Percentiles rank a stretch among this genome's conserved stretches.
Evolutionary conservation across 30 jellyfish, hydroid and myxozoan species (phyloP).

Genomic region (Aurelia aurita): DNA sequence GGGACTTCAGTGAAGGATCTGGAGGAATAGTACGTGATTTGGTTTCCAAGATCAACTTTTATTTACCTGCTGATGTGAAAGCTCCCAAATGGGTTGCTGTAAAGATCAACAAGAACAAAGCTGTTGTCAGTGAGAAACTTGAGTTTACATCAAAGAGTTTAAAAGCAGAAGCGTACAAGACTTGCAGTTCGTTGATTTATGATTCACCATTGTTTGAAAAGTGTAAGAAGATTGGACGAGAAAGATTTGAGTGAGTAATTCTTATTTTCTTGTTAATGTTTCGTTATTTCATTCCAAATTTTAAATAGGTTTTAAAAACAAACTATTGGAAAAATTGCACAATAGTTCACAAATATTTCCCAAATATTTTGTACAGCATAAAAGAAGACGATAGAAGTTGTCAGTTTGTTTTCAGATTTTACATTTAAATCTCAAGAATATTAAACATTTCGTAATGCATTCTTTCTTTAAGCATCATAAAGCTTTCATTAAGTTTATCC

Average conservation of each 20-base stretch:
- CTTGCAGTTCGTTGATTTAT: constrained; percentile 9
- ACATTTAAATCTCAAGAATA: too few species aligned
- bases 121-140: constrained; percentile 3
- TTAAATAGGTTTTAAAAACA: too few species aligned
- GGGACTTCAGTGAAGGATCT: constrained; percentile 74
- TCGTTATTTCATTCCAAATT: too few species aligned
- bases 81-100: constrained; percentile 54
- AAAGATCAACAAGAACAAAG: neutral
- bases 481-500: too few species aligned
- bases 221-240: constrained; percentile 35
- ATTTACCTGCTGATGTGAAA: constrained; percentile 42
- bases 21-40: constrained; percentile 42
- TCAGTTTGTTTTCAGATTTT: too few species aligned
- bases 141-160: constrained; percentile 9
- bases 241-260: constrained; percentile 28
- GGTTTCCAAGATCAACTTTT: constrained; percentile 26
- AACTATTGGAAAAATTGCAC: too few species aligned
- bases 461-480: too few species aligned
- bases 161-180: constrained; percentile 18
- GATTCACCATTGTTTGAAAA: constrained; percentile 7
- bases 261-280: neutral
- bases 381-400: too few species aligned
- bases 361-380: too few species aligned
- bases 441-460: too few species aligned
- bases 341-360: too few species aligned